Evolutionary conservation across 1,140 invertebrate species (phyloP).

Genomic region (Agrypnia vestita): DNA sequence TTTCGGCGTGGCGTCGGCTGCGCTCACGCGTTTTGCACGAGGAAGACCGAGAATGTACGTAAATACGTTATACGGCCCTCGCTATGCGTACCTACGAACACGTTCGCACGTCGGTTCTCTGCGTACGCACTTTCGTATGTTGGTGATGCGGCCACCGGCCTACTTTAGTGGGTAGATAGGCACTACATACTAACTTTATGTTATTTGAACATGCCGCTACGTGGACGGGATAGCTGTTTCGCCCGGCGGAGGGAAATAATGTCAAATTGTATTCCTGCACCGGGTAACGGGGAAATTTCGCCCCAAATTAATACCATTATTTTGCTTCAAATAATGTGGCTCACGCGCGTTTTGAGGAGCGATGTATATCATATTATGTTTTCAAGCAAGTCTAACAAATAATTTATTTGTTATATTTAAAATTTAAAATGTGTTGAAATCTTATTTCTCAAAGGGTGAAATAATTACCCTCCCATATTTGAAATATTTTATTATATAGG

Average conservation of each 20-base stretch:
- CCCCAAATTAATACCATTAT: not conserved
- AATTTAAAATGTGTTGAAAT: no score
- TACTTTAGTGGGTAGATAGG: constrained; percentile 53
- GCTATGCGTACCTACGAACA: constrained; percentile 1
- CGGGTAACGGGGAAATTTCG: constrained; percentile 5
- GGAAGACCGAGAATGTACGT: constrained; percentile 50
- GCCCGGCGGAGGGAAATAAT: constrained; percentile 2
- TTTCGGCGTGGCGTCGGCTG: not conserved
- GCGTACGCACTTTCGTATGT: constrained; percentile 23
- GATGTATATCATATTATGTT: no score
- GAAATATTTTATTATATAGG: no score
- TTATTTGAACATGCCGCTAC: constrained; percentile 59
- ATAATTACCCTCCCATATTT: no score
- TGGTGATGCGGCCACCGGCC: constrained; percentile 47
- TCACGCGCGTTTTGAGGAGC: no score
- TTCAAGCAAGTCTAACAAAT: no score
- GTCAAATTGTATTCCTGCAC: constrained; percentile 27
- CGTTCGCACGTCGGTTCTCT: constrained; percentile 13
- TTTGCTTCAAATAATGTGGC: no score
- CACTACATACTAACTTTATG: constrained; percentile 53
- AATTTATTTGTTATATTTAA: no score
- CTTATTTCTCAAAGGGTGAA: no score
- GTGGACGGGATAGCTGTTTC: constrained; percentile 52
- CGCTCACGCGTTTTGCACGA: constrained; percentile 46
- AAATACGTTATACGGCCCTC: constrained; percentile 40